Percentiles rank a stretch among this genome's conserved stretches.
Conservation (phyloP, 1,140 invertebrate species). For the Ectropis grisescens region DNA sequence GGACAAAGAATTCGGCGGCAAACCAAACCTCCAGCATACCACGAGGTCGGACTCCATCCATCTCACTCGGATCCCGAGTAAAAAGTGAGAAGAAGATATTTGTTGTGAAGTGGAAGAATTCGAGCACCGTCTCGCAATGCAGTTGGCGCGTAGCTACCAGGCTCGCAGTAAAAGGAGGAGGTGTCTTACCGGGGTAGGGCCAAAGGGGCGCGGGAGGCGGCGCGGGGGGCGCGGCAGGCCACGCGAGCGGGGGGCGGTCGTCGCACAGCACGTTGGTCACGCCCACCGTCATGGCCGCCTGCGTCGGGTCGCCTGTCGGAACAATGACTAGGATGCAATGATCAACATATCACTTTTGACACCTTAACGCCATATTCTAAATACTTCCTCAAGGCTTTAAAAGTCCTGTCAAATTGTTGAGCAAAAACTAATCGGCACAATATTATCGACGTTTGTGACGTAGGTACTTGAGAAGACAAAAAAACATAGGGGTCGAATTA, state of each 20-base stretch:
- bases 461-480: too few relatives aligned
- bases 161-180: slow-evolving; percentile 39
- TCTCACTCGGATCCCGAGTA: slow-evolving; percentile 5
- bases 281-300: slow-evolving; percentile 73
- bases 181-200: slow-evolving; percentile 80
- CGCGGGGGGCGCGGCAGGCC: slow-evolving; percentile 55
- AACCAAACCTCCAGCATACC: too few relatives aligned
- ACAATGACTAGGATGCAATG: slow-evolving; percentile 35
- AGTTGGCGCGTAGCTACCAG: slow-evolving; percentile 67
- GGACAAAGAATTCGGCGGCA: too few relatives aligned
- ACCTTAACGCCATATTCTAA: too few relatives aligned
- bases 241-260: slow-evolving; percentile 56
- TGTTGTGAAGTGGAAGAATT: slow-evolving; percentile 15
- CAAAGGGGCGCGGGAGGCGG: slow-evolving; percentile 75
- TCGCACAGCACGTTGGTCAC: slow-evolving; percentile 68
- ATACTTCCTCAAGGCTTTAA: too few relatives aligned
- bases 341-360: slow-evolving; percentile 16
- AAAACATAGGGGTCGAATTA: too few relatives aligned
- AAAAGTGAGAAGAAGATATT: slow-evolving; percentile 8
- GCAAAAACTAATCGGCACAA: too few relatives aligned
- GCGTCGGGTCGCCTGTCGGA: slow-evolving; percentile 59
- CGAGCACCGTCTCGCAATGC: slow-evolving; percentile 47
- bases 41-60: too few relatives aligned
- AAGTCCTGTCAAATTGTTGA: too few relatives aligned
- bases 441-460: too few relatives aligned